Evolutionary conservation across 2,113 vertebrate genomes (phyloP).

Genomic region (Cinclus cinclus): DNA sequence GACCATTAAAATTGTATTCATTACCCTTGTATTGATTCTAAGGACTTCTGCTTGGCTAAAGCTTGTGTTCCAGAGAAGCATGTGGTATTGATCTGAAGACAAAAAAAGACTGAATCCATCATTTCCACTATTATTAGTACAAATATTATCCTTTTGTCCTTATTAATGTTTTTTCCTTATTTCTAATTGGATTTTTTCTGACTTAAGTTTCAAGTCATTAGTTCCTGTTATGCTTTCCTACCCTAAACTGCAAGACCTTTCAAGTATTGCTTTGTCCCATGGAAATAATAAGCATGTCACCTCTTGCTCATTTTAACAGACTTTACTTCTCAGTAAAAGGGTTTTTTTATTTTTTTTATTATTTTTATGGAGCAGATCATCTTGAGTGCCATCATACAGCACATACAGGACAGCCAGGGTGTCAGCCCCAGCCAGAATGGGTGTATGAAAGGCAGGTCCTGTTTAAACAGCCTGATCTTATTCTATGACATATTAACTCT

Average conservation of each 20-base stretch:
- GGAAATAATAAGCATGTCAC: not conserved
- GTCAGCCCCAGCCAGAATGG: not conserved
- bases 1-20: constrained; percentile 31
- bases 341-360: not conserved
- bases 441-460: not conserved
- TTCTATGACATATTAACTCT: not conserved
- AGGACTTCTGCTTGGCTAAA: not conserved
- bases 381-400: not conserved
- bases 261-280: not conserved
- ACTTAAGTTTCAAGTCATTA: not conserved
- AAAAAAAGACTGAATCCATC: not conserved
- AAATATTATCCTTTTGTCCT: not conserved
- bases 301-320: not conserved
- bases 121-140: constrained; percentile 7
- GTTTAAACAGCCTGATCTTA: not conserved
- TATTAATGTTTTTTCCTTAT: not conserved
- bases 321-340: not conserved
- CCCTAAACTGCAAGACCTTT: not conserved
- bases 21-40: constrained; percentile 26
- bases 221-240: not conserved
- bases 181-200: constrained; percentile 7
- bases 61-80: not conserved
- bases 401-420: fast-evolving
- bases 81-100: constrained; percentile 12
- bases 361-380: not conserved